phyloP scores from a whole-genome alignment of 2,797 vertebrate genomes.

The Rhinichthys osculus region DNA sequence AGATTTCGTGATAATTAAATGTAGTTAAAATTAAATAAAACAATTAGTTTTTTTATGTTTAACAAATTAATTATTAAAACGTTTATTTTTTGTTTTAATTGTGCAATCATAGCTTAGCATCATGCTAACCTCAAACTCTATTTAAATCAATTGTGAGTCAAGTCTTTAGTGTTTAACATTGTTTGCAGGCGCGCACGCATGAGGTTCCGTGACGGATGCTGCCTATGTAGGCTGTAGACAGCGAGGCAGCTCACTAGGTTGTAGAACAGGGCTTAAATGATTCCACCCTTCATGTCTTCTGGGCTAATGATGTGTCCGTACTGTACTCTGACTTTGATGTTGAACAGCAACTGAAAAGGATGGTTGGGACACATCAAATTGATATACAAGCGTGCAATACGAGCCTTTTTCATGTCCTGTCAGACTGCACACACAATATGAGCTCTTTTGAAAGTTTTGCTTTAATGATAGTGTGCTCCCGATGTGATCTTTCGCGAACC shows the following conservation, averaged over 20 bases:
- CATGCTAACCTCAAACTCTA: background rate
- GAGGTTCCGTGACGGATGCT: background rate
- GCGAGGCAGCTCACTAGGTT: background rate
- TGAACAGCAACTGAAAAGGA: constrained; percentile 57
- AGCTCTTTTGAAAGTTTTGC: constrained; percentile 60
- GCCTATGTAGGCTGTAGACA: background rate
- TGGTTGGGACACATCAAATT: constrained; percentile 59
- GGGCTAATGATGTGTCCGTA: constrained; percentile 73
- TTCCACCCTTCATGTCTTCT: constrained; percentile 25
- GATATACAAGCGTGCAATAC: constrained; percentile 59
- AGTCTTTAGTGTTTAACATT: background rate
- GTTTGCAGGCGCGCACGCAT: background rate
- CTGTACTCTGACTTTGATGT: constrained; percentile 75
- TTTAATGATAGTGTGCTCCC: constrained; percentile 64
- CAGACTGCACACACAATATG: constrained; percentile 62
- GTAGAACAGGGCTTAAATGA: constrained; percentile 38
- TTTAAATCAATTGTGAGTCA: background rate
- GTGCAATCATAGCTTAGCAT: background rate
- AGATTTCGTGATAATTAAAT: background rate
- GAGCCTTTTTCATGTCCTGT: constrained; percentile 67
- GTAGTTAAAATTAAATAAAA: background rate
- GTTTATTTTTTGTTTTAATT: background rate
- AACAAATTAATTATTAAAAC: no score
- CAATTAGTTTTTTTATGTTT: no score
- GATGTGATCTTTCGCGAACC: constrained; percentile 64